phyloP scores from a whole-genome alignment of 2,113 vertebrate genomes.

The Microtus montanus region DNA sequence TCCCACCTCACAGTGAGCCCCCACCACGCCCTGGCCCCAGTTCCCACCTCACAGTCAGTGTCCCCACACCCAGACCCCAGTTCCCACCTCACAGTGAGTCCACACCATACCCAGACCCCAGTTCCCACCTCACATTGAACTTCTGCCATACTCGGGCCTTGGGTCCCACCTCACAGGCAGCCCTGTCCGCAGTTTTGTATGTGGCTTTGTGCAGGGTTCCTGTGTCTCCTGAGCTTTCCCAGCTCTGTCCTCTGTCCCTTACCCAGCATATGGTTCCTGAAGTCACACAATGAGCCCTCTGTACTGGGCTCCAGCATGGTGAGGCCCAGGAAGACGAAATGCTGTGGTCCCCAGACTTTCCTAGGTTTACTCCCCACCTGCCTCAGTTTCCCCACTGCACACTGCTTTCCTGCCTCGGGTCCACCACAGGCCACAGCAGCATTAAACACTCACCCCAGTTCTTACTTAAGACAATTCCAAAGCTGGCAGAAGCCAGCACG shows the following conservation, averaged over 20 bases:
- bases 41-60: too few relatives aligned
- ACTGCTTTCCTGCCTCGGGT: neutral
- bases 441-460: neutral
- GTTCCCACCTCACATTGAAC: neutral
- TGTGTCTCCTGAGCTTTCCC: neutral
- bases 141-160: rapidly evolving
- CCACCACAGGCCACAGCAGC: neutral
- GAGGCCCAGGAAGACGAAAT: neutral
- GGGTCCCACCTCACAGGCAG: neutral
- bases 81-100: neutral
- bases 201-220: neutral
- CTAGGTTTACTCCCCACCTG: neutral
- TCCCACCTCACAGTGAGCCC: neutral
- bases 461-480: rapidly evolving
- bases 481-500: neutral
- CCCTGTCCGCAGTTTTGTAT: neutral
- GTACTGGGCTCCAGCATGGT: rapidly evolving
- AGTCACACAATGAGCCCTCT: too few relatives aligned
- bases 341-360: neutral
- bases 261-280: neutral
- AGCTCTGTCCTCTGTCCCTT: neutral
- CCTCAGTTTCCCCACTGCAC: neutral
- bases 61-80: rapidly evolving
- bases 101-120: too few relatives aligned
- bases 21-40: rapidly evolving